Percentiles rank a stretch among this genome's conserved stretches.
Evolutionary conservation across 2,797 vertebrate species (phyloP).

Genomic region (Hoplostethus mediterraneus): DNA sequence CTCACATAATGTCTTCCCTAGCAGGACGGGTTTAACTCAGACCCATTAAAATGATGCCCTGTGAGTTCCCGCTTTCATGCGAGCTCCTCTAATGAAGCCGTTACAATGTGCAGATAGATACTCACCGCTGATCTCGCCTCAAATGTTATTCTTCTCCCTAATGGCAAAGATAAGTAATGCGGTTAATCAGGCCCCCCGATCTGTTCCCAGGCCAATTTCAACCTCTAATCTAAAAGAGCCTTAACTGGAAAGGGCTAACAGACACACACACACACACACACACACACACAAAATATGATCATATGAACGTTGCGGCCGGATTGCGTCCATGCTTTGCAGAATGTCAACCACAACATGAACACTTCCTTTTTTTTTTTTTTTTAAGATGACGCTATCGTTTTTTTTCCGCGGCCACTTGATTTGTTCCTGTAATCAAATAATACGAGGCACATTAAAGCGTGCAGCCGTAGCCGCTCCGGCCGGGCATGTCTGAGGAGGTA

Average conservation of each 20-base stretch:
- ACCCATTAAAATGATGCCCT: slow-evolving; percentile 33
- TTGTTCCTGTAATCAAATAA: slow-evolving; percentile 14
- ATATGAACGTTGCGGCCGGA: neutral
- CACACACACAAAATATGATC: neutral
- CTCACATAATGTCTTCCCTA: neutral
- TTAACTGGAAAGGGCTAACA: neutral
- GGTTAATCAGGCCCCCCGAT: slow-evolving; percentile 32
- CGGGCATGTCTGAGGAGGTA: slow-evolving; percentile 30
- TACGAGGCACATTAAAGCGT: slow-evolving; percentile 7
- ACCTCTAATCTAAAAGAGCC: too few species aligned
- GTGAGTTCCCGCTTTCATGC: slow-evolving; percentile 23
- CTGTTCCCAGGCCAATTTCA: slow-evolving; percentile 11
- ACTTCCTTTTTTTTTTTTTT: neutral
- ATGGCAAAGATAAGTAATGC: slow-evolving; percentile 5
- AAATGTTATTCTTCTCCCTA: neutral
- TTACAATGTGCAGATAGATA: slow-evolving; percentile 2
- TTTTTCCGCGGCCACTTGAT: neutral
- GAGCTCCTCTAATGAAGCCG: slow-evolving; percentile 35
- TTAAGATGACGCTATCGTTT: neutral
- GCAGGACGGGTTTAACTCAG: too few species aligned
- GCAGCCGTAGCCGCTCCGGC: slow-evolving; percentile 8
- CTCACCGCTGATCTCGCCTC: neutral
- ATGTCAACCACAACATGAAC: neutral
- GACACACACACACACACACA: neutral
- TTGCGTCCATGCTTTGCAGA: slow-evolving; percentile 7